These are phyloP conservation scores for Maccullochella peelii DNA, from an alignment of 2,113 vertebrate genomes.

Conservation along the genomic window DNA sequence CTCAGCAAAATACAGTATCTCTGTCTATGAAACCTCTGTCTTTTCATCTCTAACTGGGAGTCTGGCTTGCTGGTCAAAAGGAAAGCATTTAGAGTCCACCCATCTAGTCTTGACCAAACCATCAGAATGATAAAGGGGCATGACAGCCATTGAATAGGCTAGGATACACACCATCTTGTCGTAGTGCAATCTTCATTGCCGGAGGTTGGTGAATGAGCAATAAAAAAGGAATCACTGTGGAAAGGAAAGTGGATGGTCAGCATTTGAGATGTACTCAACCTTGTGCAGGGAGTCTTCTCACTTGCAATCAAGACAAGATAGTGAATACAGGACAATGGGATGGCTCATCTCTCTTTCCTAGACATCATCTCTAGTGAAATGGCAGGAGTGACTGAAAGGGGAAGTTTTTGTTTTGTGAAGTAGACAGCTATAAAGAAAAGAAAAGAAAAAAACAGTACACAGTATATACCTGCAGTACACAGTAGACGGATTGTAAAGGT, in stretches of 20 bases:
- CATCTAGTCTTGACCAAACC: constrained; percentile 57
- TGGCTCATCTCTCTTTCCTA: constrained; percentile 37
- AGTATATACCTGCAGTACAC: constrained; percentile 48
- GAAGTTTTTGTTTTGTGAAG: constrained; percentile 37
- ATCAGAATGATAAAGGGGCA: constrained; percentile 76
- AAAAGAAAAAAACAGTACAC: constrained; percentile 1
- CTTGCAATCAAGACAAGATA: constrained; percentile 53
- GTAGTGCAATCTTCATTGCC: constrained; percentile 71
- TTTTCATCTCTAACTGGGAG: constrained; percentile 54
- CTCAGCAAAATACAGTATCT: constrained; percentile 23
- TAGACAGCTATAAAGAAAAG: constrained; percentile 41
- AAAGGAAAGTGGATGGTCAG: constrained; percentile 71
- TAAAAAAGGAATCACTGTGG: constrained; percentile 65
- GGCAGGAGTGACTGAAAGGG: constrained; percentile 15
- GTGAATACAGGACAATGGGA: constrained; percentile 30
- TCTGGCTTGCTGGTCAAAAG: constrained; percentile 51
- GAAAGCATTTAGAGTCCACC: constrained; percentile 44
- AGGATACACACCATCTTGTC: constrained; percentile 69
- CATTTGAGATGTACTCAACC: constrained; percentile 61
- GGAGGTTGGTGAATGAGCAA: constrained; percentile 69
- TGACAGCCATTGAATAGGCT: constrained; percentile 66
- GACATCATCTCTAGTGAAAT: constrained; percentile 22
- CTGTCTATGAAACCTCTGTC: constrained; percentile 39
- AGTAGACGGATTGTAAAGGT: constrained; percentile 54
- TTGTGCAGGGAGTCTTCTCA: constrained; percentile 41